Evolutionary conservation across 2,113 vertebrate genomes (phyloP).

Genomic region (Percina caprodes): DNA sequence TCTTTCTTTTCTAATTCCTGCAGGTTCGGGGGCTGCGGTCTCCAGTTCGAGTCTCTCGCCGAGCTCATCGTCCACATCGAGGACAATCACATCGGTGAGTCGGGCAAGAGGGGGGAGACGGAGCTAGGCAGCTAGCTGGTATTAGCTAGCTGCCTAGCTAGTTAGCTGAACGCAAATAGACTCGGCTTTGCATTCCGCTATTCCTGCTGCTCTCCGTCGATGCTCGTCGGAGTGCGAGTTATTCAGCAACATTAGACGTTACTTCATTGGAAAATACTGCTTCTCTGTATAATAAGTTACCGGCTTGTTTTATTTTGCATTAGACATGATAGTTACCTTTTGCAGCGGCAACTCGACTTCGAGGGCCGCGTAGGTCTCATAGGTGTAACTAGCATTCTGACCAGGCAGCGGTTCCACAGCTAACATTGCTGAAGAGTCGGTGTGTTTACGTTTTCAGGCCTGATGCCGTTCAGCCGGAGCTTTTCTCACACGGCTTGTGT

Average conservation of each 20-base stretch:
- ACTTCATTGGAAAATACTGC: not conserved
- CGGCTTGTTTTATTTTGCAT: not conserved
- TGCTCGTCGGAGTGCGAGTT: slow-evolving; percentile 1
- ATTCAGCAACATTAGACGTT: not conserved
- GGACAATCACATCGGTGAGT: slow-evolving; percentile 93
- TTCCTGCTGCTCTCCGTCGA: slow-evolving; percentile 48
- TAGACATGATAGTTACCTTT: not conserved
- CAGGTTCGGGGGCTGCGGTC: slow-evolving; percentile 96
- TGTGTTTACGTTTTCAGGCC: slow-evolving; percentile 64
- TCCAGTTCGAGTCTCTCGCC: slow-evolving; percentile 93
- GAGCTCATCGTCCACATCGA: slow-evolving; percentile 98
- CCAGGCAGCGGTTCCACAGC: slow-evolving; percentile 67
- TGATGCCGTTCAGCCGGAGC: slow-evolving; percentile 52
- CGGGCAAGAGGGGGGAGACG: slow-evolving; percentile 41
- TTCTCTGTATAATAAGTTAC: not conserved
- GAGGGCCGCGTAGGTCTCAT: slow-evolving; percentile 69
- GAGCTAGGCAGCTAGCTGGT: slow-evolving; percentile 62
- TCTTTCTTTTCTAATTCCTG: slow-evolving; percentile 98
- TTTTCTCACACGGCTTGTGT: not conserved
- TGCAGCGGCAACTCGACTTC: slow-evolving; percentile 26
- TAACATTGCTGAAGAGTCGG: slow-evolving; percentile 39
- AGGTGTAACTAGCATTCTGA: slow-evolving; percentile 75
- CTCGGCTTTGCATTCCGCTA: slow-evolving; percentile 71
- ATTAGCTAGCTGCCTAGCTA: slow-evolving; percentile 54
- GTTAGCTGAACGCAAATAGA: slow-evolving; percentile 49